Base-by-base conservation (phyloP, 2,888 invertebrate species). In the Nematopogon swammerdamellus region DNA sequence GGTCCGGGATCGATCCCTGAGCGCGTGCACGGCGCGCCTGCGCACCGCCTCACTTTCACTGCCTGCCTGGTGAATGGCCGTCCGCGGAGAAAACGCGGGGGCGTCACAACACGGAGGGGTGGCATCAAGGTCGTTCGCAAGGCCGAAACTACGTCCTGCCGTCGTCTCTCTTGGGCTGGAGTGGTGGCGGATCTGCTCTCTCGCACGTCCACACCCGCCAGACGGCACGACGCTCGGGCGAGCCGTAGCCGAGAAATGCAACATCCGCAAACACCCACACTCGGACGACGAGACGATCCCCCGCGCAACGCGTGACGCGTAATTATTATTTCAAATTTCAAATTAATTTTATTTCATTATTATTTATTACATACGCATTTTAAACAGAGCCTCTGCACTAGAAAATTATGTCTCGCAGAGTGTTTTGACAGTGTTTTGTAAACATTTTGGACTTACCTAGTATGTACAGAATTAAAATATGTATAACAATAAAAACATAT, bases 61-160 rank as follows among this genome's bases (percentile, higher is more conserved):
- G 55, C 58, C 56, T 16, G 68, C 57, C 59, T 71, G 57, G 71
- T 79, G 77, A 80, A 79, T 80, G 79, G 74, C 67, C 66, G 57
- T 58, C 59, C 59, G 49, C 63, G 60, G 61, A 63, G 64, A 67
- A 67, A 65, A 65, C 62, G 62, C 63, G 29, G 63, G 63, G 65
- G 55, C 65, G 59, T 59, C 64, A 55, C 64, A 55, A 49, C 46
- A 56, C 55, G 53, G 55, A 60, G 63, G 67, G 69, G n/a, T 63
- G 65, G 60, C 52, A 47, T 52, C 72, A 74, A 76, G 74, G 75
- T 72, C 72, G 68, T 62, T 60, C 54, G 58, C 70, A 70, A 72
- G 73, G 70, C 71, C 70, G 69, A 59, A 59, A 64, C 67, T 71
- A 73, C 73, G 70, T 72, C 63, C 60, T 63, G 62, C 54, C 53